Percentiles rank a stretch among this genome's conserved stretches.
These are phyloP conservation scores for Orchesellides sinensis DNA, from an alignment of 2,888 invertebrate genomes.

Conservation along the genomic window DNA sequence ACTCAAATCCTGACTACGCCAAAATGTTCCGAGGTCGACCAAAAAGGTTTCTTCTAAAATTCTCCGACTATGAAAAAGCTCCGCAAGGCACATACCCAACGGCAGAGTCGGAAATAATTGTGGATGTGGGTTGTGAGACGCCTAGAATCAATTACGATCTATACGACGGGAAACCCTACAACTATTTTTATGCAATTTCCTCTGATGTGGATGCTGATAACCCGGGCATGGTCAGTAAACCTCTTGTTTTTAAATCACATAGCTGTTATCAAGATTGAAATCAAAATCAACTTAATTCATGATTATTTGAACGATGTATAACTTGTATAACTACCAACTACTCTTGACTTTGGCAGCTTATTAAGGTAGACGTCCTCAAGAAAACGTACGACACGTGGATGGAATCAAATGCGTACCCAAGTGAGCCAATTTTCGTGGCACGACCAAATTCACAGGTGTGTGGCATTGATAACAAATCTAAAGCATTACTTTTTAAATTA, in stretches of 20 bases:
- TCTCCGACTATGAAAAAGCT: constrained; percentile 76
- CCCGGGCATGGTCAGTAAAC: constrained; percentile 83
- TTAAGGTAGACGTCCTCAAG: constrained; percentile 86
- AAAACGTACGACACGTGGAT: constrained; percentile 84
- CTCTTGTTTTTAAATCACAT: too few relatives aligned
- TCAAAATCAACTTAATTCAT: too few relatives aligned
- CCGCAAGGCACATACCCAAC: constrained; percentile 36
- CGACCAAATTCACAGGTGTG: constrained; percentile 81
- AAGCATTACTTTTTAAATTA: not conserved
- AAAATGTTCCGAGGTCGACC: constrained; percentile 88
- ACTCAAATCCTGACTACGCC: constrained; percentile 88
- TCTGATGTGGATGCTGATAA: constrained; percentile 86
- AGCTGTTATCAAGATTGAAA: too few relatives aligned
- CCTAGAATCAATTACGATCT: constrained; percentile 89
- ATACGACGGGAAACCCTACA: constrained; percentile 83
- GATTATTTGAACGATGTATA: too few relatives aligned
- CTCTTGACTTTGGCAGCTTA: constrained; percentile 83
- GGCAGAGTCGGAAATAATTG: constrained; percentile 81
- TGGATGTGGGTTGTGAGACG: constrained; percentile 89
- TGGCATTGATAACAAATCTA: not conserved
- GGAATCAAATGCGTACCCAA: constrained; percentile 86
- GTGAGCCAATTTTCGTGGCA: constrained; percentile 90
- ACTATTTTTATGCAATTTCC: constrained; percentile 93
- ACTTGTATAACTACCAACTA: too few relatives aligned
- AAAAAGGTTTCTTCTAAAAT: constrained; percentile 85